Percentiles rank a stretch among this genome's conserved stretches.
phyloP scores from a whole-genome alignment of 2,888 invertebrate genomes.

The Toxonevra muliebris region DNA sequence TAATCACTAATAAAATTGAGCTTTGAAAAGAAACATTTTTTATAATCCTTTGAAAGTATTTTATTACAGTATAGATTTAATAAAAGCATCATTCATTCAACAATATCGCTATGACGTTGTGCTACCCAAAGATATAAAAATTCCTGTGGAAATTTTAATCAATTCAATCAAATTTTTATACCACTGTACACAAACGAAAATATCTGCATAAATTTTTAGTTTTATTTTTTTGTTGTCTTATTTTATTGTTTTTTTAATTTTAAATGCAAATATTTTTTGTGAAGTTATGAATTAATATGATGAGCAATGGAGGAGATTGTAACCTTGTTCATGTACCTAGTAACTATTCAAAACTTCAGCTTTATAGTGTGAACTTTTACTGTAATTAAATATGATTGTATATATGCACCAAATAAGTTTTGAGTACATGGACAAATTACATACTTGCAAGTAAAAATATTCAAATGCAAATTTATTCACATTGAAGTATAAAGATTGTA shows the following conservation, averaged over 20 bases:
- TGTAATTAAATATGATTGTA: not conserved
- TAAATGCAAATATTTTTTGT: slow-evolving; percentile 22
- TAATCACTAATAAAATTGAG: too few species aligned
- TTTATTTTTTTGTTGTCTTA: too few species aligned
- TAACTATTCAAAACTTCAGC: slow-evolving; percentile 12
- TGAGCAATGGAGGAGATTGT: slow-evolving; percentile 12
- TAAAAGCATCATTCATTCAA: too few species aligned
- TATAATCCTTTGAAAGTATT: too few species aligned
- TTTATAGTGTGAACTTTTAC: slow-evolving; percentile 23
- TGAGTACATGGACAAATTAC: not conserved
- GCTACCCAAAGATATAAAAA: too few species aligned
- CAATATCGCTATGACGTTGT: too few species aligned
- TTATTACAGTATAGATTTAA: too few species aligned
- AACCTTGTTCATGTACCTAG: slow-evolving; percentile 31
- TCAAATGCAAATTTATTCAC: not conserved
- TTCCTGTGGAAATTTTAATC: too few species aligned
- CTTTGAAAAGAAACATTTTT: too few species aligned
- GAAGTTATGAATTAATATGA: slow-evolving; percentile 15
- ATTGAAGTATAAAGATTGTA: not conserved
- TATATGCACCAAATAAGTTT: not conserved
- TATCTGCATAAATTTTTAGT: too few species aligned
- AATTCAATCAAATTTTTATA: too few species aligned
- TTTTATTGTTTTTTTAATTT: slow-evolving; percentile 7
- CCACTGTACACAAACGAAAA: too few species aligned
- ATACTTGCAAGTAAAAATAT: not conserved